phyloP scores from a whole-genome alignment of 2,113 vertebrate species.

The Grus americana region DNA sequence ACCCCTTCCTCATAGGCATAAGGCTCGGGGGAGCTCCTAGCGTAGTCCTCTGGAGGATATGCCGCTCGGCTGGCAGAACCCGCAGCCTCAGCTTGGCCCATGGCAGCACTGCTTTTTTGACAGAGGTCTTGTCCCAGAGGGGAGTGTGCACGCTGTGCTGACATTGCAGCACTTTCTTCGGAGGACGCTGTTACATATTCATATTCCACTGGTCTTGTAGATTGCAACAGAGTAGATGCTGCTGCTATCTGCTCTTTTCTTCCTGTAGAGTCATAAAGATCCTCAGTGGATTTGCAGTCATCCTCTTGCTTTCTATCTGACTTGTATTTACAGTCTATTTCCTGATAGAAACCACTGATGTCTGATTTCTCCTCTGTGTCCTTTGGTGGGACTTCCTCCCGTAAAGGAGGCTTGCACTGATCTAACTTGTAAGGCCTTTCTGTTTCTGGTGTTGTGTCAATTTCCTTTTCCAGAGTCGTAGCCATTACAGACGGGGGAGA shows the following conservation, averaged over 20 bases:
- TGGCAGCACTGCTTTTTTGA: neutral
- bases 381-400: neutral
- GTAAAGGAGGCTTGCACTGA: neutral
- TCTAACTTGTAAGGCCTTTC: neutral
- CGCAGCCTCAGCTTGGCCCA: neutral
- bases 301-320: neutral
- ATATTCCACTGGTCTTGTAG: neutral
- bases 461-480: neutral
- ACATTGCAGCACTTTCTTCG: neutral
- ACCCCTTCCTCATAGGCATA: constrained; percentile 23
- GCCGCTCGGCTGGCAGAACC: constrained; percentile 61
- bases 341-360: neutral
- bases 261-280: neutral
- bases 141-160: neutral
- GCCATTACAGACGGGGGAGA: neutral
- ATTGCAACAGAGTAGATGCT: neutral
- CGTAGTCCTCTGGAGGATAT: constrained; percentile 46
- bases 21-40: neutral
- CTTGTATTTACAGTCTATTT: neutral
- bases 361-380: constrained; percentile 9
- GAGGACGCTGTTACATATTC: neutral
- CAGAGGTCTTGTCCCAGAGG: neutral
- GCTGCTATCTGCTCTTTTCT: neutral
- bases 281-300: neutral
- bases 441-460: neutral